Evolutionary conservation across 2,888 invertebrate genomes (phyloP).

Genomic region (Calameuta pallipes): DNA sequence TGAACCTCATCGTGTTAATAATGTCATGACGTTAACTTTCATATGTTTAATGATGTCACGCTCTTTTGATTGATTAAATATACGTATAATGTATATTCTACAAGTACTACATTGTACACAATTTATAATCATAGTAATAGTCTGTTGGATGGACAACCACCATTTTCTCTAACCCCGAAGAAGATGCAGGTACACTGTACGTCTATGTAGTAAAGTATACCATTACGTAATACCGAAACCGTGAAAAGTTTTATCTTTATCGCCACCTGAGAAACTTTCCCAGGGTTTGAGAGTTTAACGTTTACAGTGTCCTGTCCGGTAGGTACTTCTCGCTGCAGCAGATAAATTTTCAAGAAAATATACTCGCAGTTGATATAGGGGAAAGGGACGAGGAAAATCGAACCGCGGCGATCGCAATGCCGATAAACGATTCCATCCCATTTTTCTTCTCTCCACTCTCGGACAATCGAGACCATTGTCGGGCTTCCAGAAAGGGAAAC

Average conservation of each 20-base stretch:
- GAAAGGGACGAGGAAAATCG: not conserved
- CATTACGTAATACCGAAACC: not conserved
- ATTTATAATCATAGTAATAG: not conserved
- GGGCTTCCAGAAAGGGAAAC: not conserved
- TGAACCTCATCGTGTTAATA: too few species aligned
- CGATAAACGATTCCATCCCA: not conserved
- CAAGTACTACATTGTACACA: not conserved
- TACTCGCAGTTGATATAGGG: not conserved
- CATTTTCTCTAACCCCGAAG: not conserved
- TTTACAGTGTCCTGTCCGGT: constrained; percentile 4
- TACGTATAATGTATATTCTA: too few species aligned
- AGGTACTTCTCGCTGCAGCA: not conserved
- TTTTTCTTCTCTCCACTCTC: not conserved
- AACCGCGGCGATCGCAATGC: not conserved
- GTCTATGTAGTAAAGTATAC: not conserved
- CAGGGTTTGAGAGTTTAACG: constrained; percentile 2
- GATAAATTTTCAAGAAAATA: not conserved
- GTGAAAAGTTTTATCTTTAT: constrained; percentile 6
- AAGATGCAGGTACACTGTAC: not conserved
- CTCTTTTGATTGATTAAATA: too few species aligned
- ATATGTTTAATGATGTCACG: too few species aligned
- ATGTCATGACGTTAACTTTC: too few species aligned
- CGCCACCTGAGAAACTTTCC: not conserved
- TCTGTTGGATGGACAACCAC: not conserved
- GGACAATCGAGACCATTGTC: not conserved